A percentile compares a stretch with the other conserved stretches of the same genome.
These are phyloP conservation scores for Vipera ursinii DNA, from an alignment of 2,797 vertebrate genomes.

Conservation along the genomic window DNA sequence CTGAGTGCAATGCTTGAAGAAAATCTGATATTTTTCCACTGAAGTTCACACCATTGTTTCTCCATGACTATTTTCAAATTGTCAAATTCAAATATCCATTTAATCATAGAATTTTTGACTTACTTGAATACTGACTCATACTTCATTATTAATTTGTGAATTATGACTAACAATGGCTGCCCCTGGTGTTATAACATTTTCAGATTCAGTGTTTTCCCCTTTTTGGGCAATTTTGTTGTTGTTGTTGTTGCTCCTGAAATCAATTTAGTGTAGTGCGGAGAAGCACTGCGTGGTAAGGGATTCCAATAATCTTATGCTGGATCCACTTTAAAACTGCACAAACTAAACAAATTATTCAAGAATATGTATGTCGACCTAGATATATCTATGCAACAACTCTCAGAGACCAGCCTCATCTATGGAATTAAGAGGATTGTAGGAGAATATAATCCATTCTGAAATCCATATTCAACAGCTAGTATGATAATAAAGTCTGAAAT, in stretches of 20 bases:
- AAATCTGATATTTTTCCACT: not conserved
- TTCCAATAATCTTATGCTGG: not conserved
- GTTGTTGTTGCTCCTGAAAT: not conserved
- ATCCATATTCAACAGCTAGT: not conserved
- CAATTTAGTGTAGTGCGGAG: not conserved
- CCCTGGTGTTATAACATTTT: not conserved
- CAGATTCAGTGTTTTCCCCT: not conserved
- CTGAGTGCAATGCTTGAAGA: not conserved
- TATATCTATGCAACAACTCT: not conserved
- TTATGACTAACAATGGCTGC: not conserved
- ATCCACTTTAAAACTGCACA: not conserved
- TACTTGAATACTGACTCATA: not conserved
- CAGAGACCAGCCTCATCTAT: not conserved
- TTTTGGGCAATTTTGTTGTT: not conserved
- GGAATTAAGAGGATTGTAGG: not conserved
- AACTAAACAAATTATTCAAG: not conserved
- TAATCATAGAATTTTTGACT: not conserved
- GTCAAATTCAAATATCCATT: not conserved
- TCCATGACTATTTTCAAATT: not conserved
- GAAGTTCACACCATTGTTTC: not conserved
- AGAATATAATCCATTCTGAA: not conserved
- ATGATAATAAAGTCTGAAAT: not conserved
- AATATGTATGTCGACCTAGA: not conserved
- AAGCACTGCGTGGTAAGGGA: not conserved
- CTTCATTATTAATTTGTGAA: not conserved